phyloP scores from a whole-genome alignment of 2,797 vertebrate genomes.

The Aldrovandia affinis region DNA sequence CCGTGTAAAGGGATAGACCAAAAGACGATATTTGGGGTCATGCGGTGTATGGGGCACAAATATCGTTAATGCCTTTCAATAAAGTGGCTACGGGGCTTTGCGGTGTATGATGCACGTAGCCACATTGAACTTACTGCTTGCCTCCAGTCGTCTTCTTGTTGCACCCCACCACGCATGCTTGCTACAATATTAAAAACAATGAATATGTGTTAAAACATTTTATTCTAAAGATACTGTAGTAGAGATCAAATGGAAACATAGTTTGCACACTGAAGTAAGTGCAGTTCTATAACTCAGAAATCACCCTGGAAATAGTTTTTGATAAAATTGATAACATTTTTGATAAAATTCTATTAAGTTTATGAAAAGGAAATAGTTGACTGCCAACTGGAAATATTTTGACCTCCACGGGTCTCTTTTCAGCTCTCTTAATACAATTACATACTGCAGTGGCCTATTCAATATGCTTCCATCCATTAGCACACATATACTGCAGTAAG shows the following conservation, averaged over 20 bases:
- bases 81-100: no score
- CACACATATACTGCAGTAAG: constrained; percentile 69
- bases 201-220: no score
- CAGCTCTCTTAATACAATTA: constrained; percentile 71
- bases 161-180: no score
- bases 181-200: no score
- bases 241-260: background rate
- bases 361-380: background rate
- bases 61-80: no score
- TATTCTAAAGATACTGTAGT: background rate
- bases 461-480: constrained; percentile 68
- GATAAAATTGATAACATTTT: no score
- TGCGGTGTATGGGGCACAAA: no score
- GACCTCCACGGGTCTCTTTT: constrained; percentile 64
- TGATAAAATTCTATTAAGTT: background rate
- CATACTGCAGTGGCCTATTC: constrained; percentile 76
- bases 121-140: no score
- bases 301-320: background rate
- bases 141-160: no score
- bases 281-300: background rate
- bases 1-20: no score
- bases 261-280: background rate
- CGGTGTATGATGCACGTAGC: no score
- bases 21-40: no score
- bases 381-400: background rate